These are phyloP conservation scores for Rhingia campestris DNA, from an alignment of 2,888 invertebrate species.

Conservation along the genomic window DNA sequence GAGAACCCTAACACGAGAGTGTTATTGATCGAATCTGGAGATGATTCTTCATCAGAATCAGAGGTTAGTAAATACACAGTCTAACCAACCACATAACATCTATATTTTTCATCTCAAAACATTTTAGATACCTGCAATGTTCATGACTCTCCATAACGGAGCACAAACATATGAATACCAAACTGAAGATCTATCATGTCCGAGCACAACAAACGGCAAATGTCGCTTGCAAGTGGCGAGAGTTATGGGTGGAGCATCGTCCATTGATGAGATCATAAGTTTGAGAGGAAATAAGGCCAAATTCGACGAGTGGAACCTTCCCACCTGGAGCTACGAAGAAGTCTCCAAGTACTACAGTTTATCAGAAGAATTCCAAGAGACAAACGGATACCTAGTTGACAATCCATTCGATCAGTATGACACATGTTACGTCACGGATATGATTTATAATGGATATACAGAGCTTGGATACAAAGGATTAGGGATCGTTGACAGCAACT, in stretches of 20 bases:
- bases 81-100: background rate
- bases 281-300: constrained; percentile 86
- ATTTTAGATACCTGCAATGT: constrained; percentile 76
- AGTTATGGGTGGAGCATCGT: constrained; percentile 87
- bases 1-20: constrained; percentile 82
- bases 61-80: constrained; percentile 76
- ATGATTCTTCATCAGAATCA: constrained; percentile 82
- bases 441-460: constrained; percentile 82
- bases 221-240: constrained; percentile 86
- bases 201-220: constrained; percentile 75
- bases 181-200: constrained; percentile 77
- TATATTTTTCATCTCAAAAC: background rate
- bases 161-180: constrained; percentile 78
- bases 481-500: constrained; percentile 80
- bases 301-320: constrained; percentile 88
- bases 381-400: constrained; percentile 82
- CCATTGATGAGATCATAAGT: constrained; percentile 87
- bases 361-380: constrained; percentile 82
- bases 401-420: constrained; percentile 79
- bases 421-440: constrained; percentile 69
- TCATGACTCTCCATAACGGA: constrained; percentile 76
- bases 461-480: constrained; percentile 82
- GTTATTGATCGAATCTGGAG: constrained; percentile 84
- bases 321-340: constrained; percentile 89
- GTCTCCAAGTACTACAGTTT: constrained; percentile 91